Evolutionary conservation across 2,888 invertebrate species (phyloP).

Genomic region (Steinernema scapterisci): DNA sequence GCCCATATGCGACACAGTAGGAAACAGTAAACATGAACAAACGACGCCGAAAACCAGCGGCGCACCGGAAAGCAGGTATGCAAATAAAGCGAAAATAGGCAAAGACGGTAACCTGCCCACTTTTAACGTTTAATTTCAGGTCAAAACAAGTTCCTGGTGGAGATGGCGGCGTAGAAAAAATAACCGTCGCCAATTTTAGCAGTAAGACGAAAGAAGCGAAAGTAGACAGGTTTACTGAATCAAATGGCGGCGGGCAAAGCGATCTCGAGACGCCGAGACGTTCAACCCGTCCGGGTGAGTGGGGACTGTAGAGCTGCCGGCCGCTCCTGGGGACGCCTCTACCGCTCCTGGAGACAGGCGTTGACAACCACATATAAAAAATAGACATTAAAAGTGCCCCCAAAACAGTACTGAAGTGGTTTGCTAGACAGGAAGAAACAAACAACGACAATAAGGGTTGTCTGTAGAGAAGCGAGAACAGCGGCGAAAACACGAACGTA

Average conservation of each 20-base stretch:
- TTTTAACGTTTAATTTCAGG: slow-evolving; percentile 23
- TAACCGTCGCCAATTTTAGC: slow-evolving; percentile 9
- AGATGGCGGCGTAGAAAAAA: not conserved
- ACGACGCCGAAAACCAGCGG: not conserved
- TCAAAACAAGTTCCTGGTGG: slow-evolving; percentile 22
- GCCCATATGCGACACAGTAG: not conserved
- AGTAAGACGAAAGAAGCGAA: not conserved
- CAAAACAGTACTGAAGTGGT: not conserved
- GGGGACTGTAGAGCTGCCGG: not conserved
- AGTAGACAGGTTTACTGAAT: slow-evolving; percentile 28
- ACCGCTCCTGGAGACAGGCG: too few relatives aligned
- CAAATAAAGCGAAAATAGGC: slow-evolving; percentile 20
- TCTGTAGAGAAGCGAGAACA: not conserved
- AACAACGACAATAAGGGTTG: not conserved
- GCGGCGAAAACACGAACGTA: slow-evolving; percentile 18
- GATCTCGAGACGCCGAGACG: not conserved
- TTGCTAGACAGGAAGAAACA: not conserved
- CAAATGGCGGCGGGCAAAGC: not conserved
- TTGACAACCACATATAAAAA: not conserved
- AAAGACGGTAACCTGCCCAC: slow-evolving; percentile 1
- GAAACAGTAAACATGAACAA: slow-evolving; percentile 25
- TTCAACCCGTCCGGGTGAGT: not conserved
- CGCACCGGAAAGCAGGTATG: slow-evolving; percentile 5
- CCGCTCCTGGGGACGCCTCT: not conserved
- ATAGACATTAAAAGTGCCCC: not conserved